Base-by-base conservation (phyloP, 2,113 vertebrate species). In the Menura novaehollandiae region DNA sequence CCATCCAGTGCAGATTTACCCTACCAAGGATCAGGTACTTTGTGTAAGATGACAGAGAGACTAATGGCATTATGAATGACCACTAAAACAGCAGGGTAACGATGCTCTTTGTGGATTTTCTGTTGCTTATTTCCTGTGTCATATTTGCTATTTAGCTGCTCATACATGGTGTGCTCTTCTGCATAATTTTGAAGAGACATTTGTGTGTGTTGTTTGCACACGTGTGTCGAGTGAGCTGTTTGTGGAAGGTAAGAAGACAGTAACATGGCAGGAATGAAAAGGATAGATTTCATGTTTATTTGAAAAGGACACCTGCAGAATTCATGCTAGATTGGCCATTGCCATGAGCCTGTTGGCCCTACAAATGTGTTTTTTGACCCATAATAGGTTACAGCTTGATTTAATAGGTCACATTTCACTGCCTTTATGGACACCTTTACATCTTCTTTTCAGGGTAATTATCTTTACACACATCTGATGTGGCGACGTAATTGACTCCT, bases 401-500 rank as follows among this genome's bases (percentile, higher is more conserved):
- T 98, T 98, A 98, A 98, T 98, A 97, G 98, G 98, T 98, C 96
- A 97, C 97, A 98, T 98, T 97, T 97, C 97, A 97, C 95, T 98
- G 97, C 96, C 71, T 98, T 98, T 97, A 97, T 97, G 96, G 96
- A 97, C 96, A 98, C 91, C 95, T 94, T 98, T 98, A 97, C 97
- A 93, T 98, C 97, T 97, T 97, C 97, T 98, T 98, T 98, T 97
- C 97, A 97, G 93, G 93, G 93, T 97, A 98, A 98, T 98, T 98
- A 98, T 98, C 97, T 98, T 97, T 96, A 97, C 95, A 95, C 96
- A 96, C 95, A 98, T 98, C 95, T 96, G 96, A 98, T 93, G 95
- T 96, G 97, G 95, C 97, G 97, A 86, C 35, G 13, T 97, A 98
- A 98, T 98, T 97, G 98, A 98, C 97, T 98, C 96, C 96, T 97